Base-by-base conservation (phyloP, 2,888 invertebrate species). In the Latheticus oryzae region DNA sequence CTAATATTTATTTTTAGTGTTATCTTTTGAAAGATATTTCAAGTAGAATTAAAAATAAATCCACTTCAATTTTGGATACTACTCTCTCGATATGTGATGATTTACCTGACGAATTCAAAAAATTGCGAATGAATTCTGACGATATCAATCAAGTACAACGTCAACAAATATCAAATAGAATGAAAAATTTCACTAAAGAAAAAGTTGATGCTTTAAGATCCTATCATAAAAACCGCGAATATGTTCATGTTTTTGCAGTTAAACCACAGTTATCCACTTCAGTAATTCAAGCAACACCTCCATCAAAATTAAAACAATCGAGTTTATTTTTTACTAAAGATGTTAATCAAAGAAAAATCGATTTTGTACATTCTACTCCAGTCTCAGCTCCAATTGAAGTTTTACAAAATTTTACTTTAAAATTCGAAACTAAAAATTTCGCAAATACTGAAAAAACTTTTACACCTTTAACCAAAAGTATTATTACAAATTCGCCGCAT, bases 151-250 rank as follows among this genome's bases (percentile, higher is more conserved):
- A 77, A 5, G 77, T 79, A 45, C 79, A 81, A 35, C 76, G 78
- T 12, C 73, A 77, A 55, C 65, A 68, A 42, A 65, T 76, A 2
- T 38, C 73, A 13, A 72, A 74, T 9, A 68, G 72, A 35, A 68
- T 71, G 38, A 69, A 73, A 48, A 65, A 79, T n/a, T 73, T 84
- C 1, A 79, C 81, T 0, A 68, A 75, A 1, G 78, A 78, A n/a
- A 85, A 85, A 72, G 70, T 81, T 0, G 80, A 82, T 24, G 81
- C 82, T 1, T 74, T 85, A 1, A 75, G 81, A 55, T 80, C 82
- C 21, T 75, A 82, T 64, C 73, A 85, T 0, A 79, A 81, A 0
- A 81, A 83, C 51, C 81, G 82, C 59, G 82, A 83, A 58, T 80
- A 83, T 0, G 73, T 79, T 0, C 82, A 81, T 67, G 80, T 85